phyloP scores from a whole-genome alignment of 2,797 vertebrate genomes.

The Natrix natrix region DNA sequence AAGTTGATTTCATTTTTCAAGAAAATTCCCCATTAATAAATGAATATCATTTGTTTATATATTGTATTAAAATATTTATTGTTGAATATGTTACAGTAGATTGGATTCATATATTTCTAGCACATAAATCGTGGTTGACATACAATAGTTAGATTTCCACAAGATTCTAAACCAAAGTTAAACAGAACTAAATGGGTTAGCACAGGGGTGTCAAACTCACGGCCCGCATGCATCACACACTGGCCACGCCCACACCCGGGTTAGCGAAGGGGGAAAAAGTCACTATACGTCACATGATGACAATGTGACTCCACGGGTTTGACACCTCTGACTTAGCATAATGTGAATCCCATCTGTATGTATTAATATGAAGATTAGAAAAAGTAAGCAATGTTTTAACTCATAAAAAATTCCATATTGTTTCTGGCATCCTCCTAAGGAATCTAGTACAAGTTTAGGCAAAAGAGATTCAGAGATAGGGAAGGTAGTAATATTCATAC shows the following conservation, averaged over 20 bases:
- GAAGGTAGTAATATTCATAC: not conserved
- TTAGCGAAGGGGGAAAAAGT: too few species aligned
- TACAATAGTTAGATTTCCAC: not conserved
- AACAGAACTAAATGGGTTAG: not conserved
- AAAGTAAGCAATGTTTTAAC: not conserved
- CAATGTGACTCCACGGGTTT: too few species aligned
- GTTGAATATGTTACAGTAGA: not conserved
- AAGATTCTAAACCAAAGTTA: not conserved
- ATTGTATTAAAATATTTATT: not conserved
- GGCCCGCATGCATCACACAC: too few species aligned
- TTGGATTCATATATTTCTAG: not conserved
- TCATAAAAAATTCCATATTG: not conserved
- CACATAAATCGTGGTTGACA: not conserved
- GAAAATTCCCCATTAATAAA: not conserved
- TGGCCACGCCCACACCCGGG: too few species aligned
- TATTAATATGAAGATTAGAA: not conserved
- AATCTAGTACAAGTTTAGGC: not conserved
- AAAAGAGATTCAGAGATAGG: not conserved
- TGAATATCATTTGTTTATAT: not conserved
- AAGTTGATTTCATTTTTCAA: not conserved
- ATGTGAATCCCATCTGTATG: not conserved
- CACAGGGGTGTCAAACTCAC: too few species aligned
- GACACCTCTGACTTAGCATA: not conserved
- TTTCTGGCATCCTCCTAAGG: not conserved
- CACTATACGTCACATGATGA: too few species aligned